phyloP scores from a whole-genome alignment of 2,113 vertebrate genomes.

The Marmota flaviventris region DNA sequence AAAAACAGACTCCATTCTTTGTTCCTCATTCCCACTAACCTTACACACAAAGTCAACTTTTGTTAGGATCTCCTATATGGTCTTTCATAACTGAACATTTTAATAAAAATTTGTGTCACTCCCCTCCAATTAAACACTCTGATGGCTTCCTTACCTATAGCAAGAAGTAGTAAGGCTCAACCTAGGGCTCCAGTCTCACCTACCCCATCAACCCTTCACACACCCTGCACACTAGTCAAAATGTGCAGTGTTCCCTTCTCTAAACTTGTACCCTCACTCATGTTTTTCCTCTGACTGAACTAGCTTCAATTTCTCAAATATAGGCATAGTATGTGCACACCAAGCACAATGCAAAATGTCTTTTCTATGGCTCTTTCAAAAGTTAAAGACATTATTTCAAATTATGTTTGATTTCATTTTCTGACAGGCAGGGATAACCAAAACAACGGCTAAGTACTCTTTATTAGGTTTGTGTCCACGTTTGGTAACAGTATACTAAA shows the following conservation, averaged over 20 bases:
- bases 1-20: background rate
- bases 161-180: background rate
- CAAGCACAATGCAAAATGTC: background rate
- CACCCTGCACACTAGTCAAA: background rate
- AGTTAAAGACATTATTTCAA: background rate
- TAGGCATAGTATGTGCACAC: background rate
- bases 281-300: background rate
- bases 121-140: background rate
- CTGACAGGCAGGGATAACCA: conserved; percentile 1
- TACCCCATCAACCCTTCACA: background rate
- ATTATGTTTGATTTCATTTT: conserved; percentile 28
- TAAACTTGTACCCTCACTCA: background rate
- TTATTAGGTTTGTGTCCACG: background rate
- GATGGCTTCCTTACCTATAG: background rate
- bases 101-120: background rate
- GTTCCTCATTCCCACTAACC: background rate
- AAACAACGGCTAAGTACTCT: background rate
- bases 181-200: background rate
- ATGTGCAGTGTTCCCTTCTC: background rate
- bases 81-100: background rate
- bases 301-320: background rate
- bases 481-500: background rate
- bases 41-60: background rate
- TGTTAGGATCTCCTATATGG: background rate
- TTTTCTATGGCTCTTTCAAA: background rate